Conservation (phyloP, 2,888 invertebrate genomes). For the Polyommatus icarus region DNA sequence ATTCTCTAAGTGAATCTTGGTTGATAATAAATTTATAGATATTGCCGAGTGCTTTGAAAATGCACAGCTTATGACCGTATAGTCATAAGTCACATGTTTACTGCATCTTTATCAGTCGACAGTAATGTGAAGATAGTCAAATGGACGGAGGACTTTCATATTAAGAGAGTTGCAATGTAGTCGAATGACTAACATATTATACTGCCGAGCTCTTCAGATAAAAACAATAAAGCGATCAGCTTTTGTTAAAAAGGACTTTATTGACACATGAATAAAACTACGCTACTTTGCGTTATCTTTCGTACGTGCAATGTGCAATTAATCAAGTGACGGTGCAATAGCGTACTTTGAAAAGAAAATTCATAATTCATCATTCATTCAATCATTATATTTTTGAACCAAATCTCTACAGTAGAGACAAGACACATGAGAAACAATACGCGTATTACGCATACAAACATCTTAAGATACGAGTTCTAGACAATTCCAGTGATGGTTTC, state of each 20-base stretch:
- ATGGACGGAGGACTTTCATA: constrained; percentile 6
- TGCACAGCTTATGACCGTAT: background rate
- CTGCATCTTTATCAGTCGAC: constrained; percentile 10
- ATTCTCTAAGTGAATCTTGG: constrained; percentile 21
- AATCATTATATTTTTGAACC: background rate
- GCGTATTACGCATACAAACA: background rate
- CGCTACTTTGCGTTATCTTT: too few relatives aligned
- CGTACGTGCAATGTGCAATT: too few relatives aligned
- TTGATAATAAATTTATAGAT: constrained; percentile 23
- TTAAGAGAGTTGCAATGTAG: background rate
- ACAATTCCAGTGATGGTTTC: constrained; percentile 27
- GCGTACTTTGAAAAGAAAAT: too few relatives aligned
- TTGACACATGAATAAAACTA: too few relatives aligned
- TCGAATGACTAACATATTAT: background rate
- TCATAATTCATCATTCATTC: too few relatives aligned
- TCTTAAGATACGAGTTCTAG: constrained; percentile 14
- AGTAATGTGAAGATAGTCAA: background rate
- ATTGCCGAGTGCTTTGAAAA: constrained; percentile 22
- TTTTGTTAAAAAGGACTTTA: too few relatives aligned
- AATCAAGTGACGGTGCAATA: too few relatives aligned
- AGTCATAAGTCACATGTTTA: background rate
- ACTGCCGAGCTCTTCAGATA: background rate
- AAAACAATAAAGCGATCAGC: background rate
- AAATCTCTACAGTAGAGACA: background rate
- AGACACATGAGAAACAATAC: background rate